Conservation (phyloP, 2,113 vertebrate species). For the Muscicapa adusta region DNA sequence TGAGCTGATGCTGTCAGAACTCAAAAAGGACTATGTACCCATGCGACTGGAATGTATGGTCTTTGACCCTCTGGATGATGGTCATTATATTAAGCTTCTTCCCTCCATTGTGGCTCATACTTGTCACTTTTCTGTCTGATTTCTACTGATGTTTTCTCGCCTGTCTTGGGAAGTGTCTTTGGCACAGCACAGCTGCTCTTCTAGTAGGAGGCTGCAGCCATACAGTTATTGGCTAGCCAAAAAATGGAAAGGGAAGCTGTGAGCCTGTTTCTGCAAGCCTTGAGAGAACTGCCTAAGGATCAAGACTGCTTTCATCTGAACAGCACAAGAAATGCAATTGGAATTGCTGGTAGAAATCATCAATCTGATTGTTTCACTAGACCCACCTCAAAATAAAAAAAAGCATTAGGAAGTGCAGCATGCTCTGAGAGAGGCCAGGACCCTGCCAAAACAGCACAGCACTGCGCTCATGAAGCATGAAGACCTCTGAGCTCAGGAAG, state of each 20-base stretch:
- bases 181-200: background rate
- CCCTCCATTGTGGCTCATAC: background rate
- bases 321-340: constrained; percentile 12
- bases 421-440: background rate
- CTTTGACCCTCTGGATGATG: background rate
- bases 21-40: background rate
- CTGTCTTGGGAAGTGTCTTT: background rate
- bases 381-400: background rate
- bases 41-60: background rate
- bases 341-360: constrained; percentile 30
- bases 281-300: constrained; percentile 19
- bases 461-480: background rate
- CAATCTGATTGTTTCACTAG: constrained; percentile 26
- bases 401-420: background rate
- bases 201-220: background rate
- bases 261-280: constrained; percentile 45
- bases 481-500: constrained; percentile 50
- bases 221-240: background rate
- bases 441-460: constrained; percentile 30
- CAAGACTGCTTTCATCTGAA: constrained; percentile 43
- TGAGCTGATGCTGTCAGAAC: background rate
- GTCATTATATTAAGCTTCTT: background rate
- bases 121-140: background rate
- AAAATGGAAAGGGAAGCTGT: constrained; percentile 21
- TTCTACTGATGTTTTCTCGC: background rate